Percentiles rank a stretch among this genome's conserved stretches.
phyloP scores from a whole-genome alignment of 2,113 vertebrate genomes.

The Turdus rufiventris region DNA sequence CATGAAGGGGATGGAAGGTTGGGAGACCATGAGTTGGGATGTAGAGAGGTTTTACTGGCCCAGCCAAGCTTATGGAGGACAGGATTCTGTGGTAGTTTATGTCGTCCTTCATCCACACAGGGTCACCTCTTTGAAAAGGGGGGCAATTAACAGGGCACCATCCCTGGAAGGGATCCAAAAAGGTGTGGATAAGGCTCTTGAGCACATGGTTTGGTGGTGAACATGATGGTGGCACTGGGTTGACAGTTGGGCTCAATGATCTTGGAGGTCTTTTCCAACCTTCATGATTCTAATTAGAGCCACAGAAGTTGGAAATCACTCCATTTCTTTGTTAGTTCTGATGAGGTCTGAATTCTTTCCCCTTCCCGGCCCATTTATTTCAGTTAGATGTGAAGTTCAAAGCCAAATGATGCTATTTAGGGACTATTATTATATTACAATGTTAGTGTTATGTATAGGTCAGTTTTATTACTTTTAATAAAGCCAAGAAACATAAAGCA shows the following conservation, averaged over 20 bases:
- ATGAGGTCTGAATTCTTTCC: conserved; percentile 25
- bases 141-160: too few relatives aligned
- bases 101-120: background rate
- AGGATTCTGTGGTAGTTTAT: background rate
- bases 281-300: background rate
- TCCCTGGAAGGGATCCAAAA: background rate
- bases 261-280: background rate
- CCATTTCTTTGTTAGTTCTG: background rate
- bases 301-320: background rate
- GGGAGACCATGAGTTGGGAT: background rate
- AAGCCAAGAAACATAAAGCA: background rate
- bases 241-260: rapidly evolving
- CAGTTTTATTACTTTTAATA: conserved; percentile 41
- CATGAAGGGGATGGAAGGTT: background rate
- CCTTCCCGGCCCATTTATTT: conserved; percentile 4
- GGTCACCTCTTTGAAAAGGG: background rate
- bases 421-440: background rate
- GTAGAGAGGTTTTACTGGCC: background rate
- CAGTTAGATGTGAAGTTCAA: background rate
- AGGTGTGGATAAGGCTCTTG: background rate
- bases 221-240: background rate
- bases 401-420: conserved; percentile 29
- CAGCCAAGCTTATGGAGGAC: rapidly evolving
- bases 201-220: background rate
- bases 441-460: background rate